Evolutionary conservation across 1,140 invertebrate genomes (phyloP).

Genomic region (Conus betulinus): DNA sequence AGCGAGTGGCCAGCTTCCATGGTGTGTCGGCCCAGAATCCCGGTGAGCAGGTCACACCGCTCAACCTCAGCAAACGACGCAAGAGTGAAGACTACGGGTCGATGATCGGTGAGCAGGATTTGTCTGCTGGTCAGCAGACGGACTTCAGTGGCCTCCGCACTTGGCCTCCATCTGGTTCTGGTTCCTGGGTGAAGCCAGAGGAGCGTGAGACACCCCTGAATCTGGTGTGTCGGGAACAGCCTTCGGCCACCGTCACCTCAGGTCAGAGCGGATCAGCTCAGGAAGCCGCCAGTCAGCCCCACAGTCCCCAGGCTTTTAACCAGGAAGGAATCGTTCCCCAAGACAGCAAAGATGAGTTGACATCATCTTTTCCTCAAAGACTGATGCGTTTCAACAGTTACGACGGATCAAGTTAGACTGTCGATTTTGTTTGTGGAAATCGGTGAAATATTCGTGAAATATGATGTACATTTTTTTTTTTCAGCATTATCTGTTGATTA

Average conservation of each 20-base stretch:
- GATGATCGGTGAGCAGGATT: background rate
- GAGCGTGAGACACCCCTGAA: constrained; percentile 12
- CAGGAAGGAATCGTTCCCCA: background rate
- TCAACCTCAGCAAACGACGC: constrained; percentile 38
- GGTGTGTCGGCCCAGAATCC: constrained; percentile 5
- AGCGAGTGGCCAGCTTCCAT: constrained; percentile 36
- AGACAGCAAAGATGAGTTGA: constrained; percentile 7
- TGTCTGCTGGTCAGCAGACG: background rate
- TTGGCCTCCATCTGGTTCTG: background rate
- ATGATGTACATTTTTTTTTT: background rate
- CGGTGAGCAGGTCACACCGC: constrained; percentile 16
- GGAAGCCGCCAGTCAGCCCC: background rate
- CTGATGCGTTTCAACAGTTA: constrained; percentile 20
- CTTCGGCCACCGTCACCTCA: constrained; percentile 14
- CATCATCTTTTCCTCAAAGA: background rate
- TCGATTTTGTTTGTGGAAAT: background rate
- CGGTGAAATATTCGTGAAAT: background rate
- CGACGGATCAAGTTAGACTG: constrained; percentile 4
- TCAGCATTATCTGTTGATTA: constrained; percentile 4
- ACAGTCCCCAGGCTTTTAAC: background rate
- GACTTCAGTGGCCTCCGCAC: constrained; percentile 2
- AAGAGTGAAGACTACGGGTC: constrained; percentile 29
- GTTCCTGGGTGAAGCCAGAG: constrained; percentile 22
- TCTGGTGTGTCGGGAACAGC: constrained; percentile 31
- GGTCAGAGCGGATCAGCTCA: background rate